These are phyloP conservation scores for Oryzaephilus surinamensis DNA, from an alignment of 1,140 invertebrate species.

Conservation along the genomic window DNA sequence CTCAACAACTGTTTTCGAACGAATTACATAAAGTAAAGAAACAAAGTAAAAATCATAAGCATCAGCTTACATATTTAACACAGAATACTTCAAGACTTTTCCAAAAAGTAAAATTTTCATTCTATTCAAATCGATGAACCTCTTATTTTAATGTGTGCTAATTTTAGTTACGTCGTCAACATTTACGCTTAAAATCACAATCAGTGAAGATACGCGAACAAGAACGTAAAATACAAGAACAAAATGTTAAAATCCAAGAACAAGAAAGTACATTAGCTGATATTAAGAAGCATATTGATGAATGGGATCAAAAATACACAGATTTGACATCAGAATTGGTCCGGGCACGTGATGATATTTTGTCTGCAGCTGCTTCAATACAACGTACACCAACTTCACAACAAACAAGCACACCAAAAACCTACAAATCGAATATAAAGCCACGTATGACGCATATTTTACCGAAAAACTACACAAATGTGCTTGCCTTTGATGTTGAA, in stretches of 20 bases:
- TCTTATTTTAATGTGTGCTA: not conserved
- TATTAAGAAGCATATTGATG: slow-evolving; percentile 43
- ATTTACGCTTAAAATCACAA: slow-evolving; percentile 19
- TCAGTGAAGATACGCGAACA: slow-evolving; percentile 36
- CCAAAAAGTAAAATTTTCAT: slow-evolving; percentile 14
- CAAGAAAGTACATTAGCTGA: slow-evolving; percentile 42
- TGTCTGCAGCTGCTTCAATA: slow-evolving; percentile 14
- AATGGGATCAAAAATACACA: slow-evolving; percentile 46
- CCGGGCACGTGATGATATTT: slow-evolving; percentile 38
- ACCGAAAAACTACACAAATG: slow-evolving; percentile 13
- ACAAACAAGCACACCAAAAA: slow-evolving; percentile 1
- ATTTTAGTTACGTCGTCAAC: slow-evolving; percentile 21
- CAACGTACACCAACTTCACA: not conserved
- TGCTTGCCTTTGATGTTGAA: slow-evolving; percentile 22
- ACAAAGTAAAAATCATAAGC: slow-evolving; percentile 22
- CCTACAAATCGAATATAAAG: slow-evolving; percentile 26
- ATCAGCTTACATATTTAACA: slow-evolving; percentile 23
- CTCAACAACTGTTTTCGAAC: slow-evolving; percentile 15
- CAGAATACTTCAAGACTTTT: slow-evolving; percentile 23
- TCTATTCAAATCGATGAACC: not conserved
- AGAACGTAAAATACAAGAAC: slow-evolving; percentile 39
- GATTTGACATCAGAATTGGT: slow-evolving; percentile 42
- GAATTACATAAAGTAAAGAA: slow-evolving; percentile 28
- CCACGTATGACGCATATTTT: slow-evolving; percentile 24
- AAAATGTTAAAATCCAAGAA: slow-evolving; percentile 39